Conservation (phyloP, 2,797 vertebrate genomes). For the Saxicola maurus region DNA sequence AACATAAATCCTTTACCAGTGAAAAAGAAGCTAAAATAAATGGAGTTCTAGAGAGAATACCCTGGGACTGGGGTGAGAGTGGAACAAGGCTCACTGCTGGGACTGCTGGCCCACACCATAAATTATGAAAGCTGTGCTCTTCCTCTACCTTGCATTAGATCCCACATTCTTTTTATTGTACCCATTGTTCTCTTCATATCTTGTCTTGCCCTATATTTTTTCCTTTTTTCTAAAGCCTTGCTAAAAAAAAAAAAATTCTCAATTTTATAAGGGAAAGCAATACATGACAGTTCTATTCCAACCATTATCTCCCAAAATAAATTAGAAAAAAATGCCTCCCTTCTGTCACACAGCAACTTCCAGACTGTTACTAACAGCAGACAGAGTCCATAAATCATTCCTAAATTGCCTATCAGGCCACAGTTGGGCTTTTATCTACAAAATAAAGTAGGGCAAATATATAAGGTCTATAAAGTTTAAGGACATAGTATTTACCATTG, state of each 20-base stretch:
- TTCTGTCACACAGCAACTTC: conserved; percentile 32
- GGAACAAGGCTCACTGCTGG: not conserved
- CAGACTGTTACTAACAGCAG: conserved; percentile 24
- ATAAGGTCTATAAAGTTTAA: conserved; percentile 50
- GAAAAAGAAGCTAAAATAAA: not conserved
- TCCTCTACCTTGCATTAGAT: not conserved
- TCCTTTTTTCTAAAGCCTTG: not conserved
- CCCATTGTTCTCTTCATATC: not conserved
- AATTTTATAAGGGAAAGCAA: not conserved
- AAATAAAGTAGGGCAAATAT: conserved; percentile 50
- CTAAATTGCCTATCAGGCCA: conserved; percentile 64
- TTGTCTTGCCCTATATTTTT: not conserved
- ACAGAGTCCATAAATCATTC: conserved; percentile 63
- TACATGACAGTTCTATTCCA: not conserved
- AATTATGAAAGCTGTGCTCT: not conserved
- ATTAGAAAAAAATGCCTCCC: not conserved
- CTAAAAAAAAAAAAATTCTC: not conserved
- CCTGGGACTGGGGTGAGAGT: not conserved
- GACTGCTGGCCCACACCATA: not conserved
- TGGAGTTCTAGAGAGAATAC: not conserved
- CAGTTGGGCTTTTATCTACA: conserved; percentile 34
- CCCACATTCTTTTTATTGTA: not conserved
- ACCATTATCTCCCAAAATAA: not conserved
- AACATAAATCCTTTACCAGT: not conserved
- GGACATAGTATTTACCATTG: conserved; percentile 15